Evolutionary conservation across 2,888 invertebrate genomes (phyloP).

Genomic region (Lampropteryx suffumata): DNA sequence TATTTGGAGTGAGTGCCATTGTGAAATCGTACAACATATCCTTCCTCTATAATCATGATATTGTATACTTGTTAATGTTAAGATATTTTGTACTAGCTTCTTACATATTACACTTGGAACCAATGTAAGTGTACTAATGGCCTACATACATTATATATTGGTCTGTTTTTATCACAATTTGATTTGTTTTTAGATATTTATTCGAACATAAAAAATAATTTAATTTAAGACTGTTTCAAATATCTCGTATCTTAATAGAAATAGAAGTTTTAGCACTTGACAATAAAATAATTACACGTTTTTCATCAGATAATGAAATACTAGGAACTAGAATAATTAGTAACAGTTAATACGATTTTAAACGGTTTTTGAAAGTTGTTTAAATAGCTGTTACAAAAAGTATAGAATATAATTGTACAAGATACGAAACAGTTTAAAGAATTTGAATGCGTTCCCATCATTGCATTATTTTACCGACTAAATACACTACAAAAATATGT

Average conservation of each 20-base stretch:
- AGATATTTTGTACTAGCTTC: conserved; percentile 29
- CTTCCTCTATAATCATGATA: conserved; percentile 13
- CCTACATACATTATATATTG: conserved; percentile 26
- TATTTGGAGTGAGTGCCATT: conserved; percentile 37
- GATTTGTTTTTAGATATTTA: conserved; percentile 14
- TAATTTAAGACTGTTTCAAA: conserved; percentile 5
- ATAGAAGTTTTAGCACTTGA: conserved; percentile 29
- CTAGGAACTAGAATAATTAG: conserved; percentile 12
- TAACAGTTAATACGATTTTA: conserved; percentile 19
- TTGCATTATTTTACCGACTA: conserved; percentile 9
- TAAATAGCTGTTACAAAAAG: conserved; percentile 11
- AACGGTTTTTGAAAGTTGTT: conserved; percentile 30
- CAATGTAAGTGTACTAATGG: conserved; percentile 19
- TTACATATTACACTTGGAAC: conserved; percentile 22
- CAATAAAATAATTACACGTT: conserved; percentile 28
- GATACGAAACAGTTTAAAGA: no score
- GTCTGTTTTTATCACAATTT: conserved; percentile 11
- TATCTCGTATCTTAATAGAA: conserved; percentile 6
- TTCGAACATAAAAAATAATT: conserved; percentile 9
- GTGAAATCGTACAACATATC: conserved; percentile 38
- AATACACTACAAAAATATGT: no score
- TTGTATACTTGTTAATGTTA: conserved; percentile 22
- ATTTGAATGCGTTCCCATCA: not conserved
- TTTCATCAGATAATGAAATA: conserved; percentile 15
- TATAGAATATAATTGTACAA: conserved; percentile 8